Conservation (phyloP, 2,113 vertebrate genomes). For the Camelus dromedarius region DNA sequence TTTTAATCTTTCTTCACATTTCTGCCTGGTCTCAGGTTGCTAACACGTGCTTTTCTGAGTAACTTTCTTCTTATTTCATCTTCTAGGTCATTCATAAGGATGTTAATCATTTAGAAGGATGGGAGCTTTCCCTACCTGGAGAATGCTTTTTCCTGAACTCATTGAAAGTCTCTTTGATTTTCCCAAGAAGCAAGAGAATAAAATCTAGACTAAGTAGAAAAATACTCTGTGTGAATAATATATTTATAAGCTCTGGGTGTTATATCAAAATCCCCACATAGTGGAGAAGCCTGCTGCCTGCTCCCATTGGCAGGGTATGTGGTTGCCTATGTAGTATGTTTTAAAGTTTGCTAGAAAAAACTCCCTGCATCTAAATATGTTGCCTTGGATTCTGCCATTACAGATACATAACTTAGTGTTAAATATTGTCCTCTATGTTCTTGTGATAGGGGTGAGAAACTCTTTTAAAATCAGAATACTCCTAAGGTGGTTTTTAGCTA, state of each 20-base stretch:
- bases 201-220: constrained; percentile 73
- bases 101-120: constrained; percentile 75
- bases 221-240: constrained; percentile 69
- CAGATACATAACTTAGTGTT: not conserved
- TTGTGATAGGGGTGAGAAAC: not conserved
- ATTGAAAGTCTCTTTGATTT: constrained; percentile 82
- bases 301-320: constrained; percentile 43
- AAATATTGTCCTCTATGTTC: constrained; percentile 5
- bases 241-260: constrained; percentile 79
- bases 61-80: constrained; percentile 63
- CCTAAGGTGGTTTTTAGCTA: not conserved
- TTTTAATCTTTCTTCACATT: constrained; percentile 53
- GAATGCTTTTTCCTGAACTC: constrained; percentile 74
- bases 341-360: constrained; percentile 57
- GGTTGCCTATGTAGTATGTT: not conserved
- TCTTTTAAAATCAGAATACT: constrained; percentile 44
- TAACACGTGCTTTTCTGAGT: constrained; percentile 35
- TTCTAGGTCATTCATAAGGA: constrained; percentile 71
- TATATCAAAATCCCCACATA: constrained; percentile 58
- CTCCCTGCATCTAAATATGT: constrained; percentile 42
- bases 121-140: constrained; percentile 70
- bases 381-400: not conserved
- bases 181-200: constrained; percentile 60
- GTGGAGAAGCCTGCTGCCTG: constrained; percentile 18
- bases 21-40: constrained; percentile 59